phyloP scores from a whole-genome alignment of 2,888 invertebrate genomes.

The Acanthococcus lagerstroemiae region DNA sequence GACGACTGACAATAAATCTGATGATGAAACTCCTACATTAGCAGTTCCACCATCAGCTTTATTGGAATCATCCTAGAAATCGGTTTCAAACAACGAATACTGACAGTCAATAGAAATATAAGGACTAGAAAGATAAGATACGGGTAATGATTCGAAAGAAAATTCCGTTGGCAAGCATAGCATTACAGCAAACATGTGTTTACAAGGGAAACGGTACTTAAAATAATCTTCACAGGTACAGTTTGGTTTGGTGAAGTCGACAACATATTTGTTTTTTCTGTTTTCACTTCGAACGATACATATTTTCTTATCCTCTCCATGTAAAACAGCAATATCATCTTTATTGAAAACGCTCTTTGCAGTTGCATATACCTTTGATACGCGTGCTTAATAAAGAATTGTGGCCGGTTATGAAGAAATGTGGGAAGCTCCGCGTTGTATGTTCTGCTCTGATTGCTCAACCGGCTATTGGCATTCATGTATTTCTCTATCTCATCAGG shows the following conservation, averaged over 20 bases:
- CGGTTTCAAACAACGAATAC: background rate
- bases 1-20: background rate
- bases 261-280: background rate
- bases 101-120: background rate
- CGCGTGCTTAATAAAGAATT: background rate
- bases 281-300: background rate
- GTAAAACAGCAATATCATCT: background rate
- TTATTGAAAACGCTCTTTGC: background rate
- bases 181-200: background rate
- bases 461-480: background rate
- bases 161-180: background rate
- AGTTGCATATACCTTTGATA: background rate
- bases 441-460: background rate
- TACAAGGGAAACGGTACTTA: background rate
- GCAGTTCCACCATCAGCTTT: background rate
- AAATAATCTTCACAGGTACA: background rate
- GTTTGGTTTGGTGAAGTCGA: background rate
- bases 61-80: background rate
- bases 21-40: background rate
- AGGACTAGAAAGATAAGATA: background rate
- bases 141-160: background rate
- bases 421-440: background rate
- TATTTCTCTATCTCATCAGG: background rate
- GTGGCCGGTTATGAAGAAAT: background rate
- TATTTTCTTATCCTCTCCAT: background rate